phyloP scores from a whole-genome alignment of 2,113 vertebrate species.

The Amblyornis subalaris region DNA sequence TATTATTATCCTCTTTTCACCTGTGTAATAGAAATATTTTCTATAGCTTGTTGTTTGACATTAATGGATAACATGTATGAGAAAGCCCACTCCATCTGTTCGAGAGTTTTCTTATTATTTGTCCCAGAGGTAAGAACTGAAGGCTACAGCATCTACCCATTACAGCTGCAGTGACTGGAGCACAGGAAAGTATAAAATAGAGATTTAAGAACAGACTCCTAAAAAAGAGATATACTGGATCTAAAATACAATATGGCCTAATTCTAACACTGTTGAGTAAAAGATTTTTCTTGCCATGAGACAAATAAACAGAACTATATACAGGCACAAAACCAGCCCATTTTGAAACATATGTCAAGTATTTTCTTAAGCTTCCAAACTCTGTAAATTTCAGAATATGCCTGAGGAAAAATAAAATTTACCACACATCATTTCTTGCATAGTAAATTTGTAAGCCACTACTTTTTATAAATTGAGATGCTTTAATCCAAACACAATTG shows the following conservation, averaged over 20 bases:
- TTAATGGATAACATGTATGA: constrained; percentile 36
- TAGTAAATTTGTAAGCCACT: constrained; percentile 17
- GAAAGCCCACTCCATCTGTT: constrained; percentile 19
- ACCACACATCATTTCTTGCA: neutral
- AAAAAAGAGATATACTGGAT: constrained; percentile 21
- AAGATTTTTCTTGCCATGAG: constrained; percentile 43
- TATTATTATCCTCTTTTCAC: constrained; percentile 28
- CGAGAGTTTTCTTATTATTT: neutral
- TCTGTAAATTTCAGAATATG: constrained; percentile 47
- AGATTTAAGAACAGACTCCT: constrained; percentile 32
- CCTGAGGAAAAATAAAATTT: constrained; percentile 54
- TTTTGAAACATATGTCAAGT: constrained; percentile 53
- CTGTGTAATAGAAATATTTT: constrained; percentile 34
- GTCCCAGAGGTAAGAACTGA: constrained; percentile 21
- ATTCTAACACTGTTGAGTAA: neutral
- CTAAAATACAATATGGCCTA: constrained; percentile 27
- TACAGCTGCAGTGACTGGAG: neutral
- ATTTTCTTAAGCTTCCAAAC: constrained; percentile 62
- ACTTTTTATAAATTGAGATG: constrained; percentile 25
- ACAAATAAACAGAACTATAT: constrained; percentile 32
- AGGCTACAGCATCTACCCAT: constrained; percentile 29
- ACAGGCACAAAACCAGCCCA: neutral
- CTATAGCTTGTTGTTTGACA: constrained; percentile 50
- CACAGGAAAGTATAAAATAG: neutral
- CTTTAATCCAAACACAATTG: neutral